Percentiles rank a stretch among this genome's conserved stretches.
These are phyloP conservation scores for Drosophila paramelanica DNA, from an alignment of 2,888 invertebrate species.

Conservation along the genomic window DNA sequence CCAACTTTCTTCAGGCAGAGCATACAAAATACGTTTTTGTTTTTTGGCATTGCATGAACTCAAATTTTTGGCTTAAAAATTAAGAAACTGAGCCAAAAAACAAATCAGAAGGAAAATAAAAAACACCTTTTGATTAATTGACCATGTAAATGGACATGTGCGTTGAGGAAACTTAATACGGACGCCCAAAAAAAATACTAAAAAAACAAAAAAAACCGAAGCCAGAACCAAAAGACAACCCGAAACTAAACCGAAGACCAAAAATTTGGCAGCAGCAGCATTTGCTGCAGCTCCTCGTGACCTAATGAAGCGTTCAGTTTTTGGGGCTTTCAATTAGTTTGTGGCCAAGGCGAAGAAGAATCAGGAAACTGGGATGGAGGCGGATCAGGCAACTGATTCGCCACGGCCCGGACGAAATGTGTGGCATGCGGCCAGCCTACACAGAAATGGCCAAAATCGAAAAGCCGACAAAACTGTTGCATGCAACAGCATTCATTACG, in stretches of 20 bases:
- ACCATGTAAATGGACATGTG: conserved; percentile 79
- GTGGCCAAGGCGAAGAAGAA: conserved; percentile 1
- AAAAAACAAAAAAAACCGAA: neutral
- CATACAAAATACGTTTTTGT: neutral
- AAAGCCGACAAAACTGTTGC: conserved; percentile 48
- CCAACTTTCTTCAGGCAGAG: too few relatives aligned
- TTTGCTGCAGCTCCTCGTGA: conserved; percentile 30
- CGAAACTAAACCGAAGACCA: conserved; percentile 42
- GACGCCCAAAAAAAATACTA: neutral
- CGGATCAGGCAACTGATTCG: conserved; percentile 31
- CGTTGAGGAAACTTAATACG: conserved; percentile 71
- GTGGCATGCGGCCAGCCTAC: conserved; percentile 41
- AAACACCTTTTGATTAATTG: conserved; percentile 67
- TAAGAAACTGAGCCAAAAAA: conserved; percentile 37
- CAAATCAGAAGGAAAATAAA: neutral
- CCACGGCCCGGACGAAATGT: conserved; percentile 26
- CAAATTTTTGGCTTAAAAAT: conserved; percentile 48
- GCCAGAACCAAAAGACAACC: conserved; percentile 12
- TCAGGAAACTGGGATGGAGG: conserved; percentile 3
- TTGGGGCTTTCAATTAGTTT: conserved; percentile 65
- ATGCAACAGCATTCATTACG: conserved; percentile 66
- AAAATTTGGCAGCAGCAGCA: conserved; percentile 21
- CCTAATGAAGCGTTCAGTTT: conserved; percentile 78
- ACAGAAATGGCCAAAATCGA: conserved; percentile 15
- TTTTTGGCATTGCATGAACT: conserved; percentile 13